These are phyloP conservation scores for Caprella mutica DNA, from an alignment of 2,888 invertebrate species.

Conservation along the genomic window DNA sequence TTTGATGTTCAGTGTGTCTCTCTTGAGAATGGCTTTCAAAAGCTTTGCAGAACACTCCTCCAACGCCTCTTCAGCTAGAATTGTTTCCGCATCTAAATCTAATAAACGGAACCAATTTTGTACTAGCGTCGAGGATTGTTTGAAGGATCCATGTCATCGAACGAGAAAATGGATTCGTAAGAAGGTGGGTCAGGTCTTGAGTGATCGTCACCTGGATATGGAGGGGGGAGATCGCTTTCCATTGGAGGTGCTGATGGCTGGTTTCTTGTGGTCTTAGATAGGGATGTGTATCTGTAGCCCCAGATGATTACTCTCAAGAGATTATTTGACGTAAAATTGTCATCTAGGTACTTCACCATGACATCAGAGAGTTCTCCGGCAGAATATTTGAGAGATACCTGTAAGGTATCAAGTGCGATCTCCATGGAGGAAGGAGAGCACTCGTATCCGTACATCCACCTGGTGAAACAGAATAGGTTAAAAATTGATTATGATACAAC, in stretches of 20 bases:
- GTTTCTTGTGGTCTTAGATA: neutral
- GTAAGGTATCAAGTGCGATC: conserved; percentile 54
- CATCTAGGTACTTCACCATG: conserved; percentile 55
- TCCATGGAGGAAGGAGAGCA: conserved; percentile 21
- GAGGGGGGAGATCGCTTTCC: neutral
- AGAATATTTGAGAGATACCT: conserved; percentile 61
- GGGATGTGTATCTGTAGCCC: neutral
- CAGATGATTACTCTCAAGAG: conserved; percentile 53
- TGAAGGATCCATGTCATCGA: conserved; percentile 14
- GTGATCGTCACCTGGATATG: neutral
- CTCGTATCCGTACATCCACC: conserved; percentile 29
- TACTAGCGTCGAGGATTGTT: conserved; percentile 51
- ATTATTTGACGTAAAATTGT: conserved; percentile 51
- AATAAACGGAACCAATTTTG: conserved; percentile 55
- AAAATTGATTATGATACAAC: no score
- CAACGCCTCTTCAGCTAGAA: conserved; percentile 47
- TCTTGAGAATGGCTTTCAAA: conserved; percentile 46
- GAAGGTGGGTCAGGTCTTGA: neutral
- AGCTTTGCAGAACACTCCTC: conserved; percentile 55
- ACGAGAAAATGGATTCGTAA: neutral
- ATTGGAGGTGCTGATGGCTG: neutral
- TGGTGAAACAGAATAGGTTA: conserved; percentile 6
- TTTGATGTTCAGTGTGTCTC: conserved; percentile 55
- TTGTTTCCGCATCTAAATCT: conserved; percentile 48
- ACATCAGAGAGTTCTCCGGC: conserved; percentile 56